Evolutionary conservation across 2,888 invertebrate genomes (phyloP), one percentile per base, ranked within the genome.

Genomic region (Monochamus alternatus): DNA sequence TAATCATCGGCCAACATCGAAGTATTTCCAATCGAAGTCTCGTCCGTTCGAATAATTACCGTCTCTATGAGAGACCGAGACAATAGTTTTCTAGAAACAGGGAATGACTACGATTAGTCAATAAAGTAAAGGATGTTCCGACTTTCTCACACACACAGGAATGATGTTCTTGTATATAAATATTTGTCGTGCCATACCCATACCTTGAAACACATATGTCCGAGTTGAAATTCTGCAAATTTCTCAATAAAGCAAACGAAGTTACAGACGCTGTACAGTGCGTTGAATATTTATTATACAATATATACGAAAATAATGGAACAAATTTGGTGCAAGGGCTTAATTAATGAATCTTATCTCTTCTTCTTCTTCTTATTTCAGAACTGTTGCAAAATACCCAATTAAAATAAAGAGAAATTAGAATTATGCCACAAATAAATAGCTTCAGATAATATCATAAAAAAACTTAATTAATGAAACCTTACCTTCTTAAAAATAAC

Each of bases 141-240:
- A 63, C 63, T 65, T 65, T 65, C 64, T 65, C 64, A 58, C 58
- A 65, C 58, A 65, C 64, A 14, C 22, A 65, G 30, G 64, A 47
- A 65, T 64, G 43, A 64, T 31, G 22, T 22, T 62, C 51, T 31
- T 30, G 64, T 65, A 31, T 12, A 65, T 65, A 65, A 44, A 65
- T 65, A 65, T 65, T 65, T 65, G 64, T 47, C 14, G 44, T 65
- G 64, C 64, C 47, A 65, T 65, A 31, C 64, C 64, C 64, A 65
- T 65, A 65, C 30, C 30, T 65, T 65, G 64, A 65, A 47, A 3
- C 47, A 47, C 64, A 65, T 65, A 65, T 51, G 47, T 51, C 9
- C 64, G 30, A 51, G 9, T 30, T 14, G 30, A 51, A 10, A 65
- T 51, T 65, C 31, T 51, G 47, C 47, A 65, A 65, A 65, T 65